Conservation (phyloP, 2,888 invertebrate species). For the Ferrisia virgata region DNA sequence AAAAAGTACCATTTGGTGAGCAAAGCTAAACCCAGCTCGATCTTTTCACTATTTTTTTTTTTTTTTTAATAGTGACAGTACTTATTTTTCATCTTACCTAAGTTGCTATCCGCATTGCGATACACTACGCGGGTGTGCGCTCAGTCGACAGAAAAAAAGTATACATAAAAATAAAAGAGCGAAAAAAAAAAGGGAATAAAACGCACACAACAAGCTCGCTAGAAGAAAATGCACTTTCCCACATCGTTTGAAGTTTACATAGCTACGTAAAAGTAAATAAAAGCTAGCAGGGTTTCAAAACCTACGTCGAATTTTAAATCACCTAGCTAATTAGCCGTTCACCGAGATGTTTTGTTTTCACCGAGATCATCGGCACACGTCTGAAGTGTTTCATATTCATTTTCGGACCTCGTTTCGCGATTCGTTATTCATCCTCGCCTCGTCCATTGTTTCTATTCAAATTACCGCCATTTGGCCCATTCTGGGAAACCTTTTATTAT, state of each 20-base stretch:
- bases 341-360: not conserved
- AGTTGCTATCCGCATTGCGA: not conserved
- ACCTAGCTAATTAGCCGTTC: not conserved
- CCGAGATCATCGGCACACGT: not conserved
- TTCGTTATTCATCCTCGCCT: not conserved
- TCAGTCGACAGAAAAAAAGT: not conserved
- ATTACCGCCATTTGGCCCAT: not conserved
- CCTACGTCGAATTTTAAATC: not conserved
- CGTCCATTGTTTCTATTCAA: not conserved
- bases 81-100: conserved; percentile 25
- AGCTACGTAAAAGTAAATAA: conserved; percentile 30
- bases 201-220: not conserved
- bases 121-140: not conserved
- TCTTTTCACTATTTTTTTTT: not conserved
- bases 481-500: conserved; percentile 13
- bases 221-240: conserved; percentile 16
- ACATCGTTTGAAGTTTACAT: conserved; percentile 16
- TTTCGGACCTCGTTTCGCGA: not conserved
- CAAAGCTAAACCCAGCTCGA: not conserved
- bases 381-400: not conserved
- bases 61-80: not conserved
- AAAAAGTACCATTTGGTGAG: not conserved
- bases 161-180: no score
- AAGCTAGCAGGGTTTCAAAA: not conserved
- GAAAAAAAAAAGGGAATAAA: not conserved